A percentile compares a stretch with the other conserved stretches of the same genome.
Conservation (phyloP, 1,140 invertebrate genomes). For the Lineus longissimus region DNA sequence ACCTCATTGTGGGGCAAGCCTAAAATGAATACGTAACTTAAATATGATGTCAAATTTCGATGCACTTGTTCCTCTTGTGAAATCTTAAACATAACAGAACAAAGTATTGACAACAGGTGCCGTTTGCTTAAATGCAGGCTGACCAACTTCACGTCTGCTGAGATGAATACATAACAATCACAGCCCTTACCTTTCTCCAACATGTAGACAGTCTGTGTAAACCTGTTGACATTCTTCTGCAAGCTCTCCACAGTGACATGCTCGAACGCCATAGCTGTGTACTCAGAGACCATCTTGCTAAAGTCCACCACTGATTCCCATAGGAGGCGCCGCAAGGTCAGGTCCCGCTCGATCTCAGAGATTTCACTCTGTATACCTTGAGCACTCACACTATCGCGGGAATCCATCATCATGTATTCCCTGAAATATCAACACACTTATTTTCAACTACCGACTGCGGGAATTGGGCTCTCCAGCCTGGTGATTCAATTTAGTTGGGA, state of each 20-base stretch:
- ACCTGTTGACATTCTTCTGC: constrained; percentile 51
- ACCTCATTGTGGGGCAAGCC: constrained; percentile 70
- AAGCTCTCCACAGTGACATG: constrained; percentile 46
- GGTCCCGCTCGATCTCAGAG: constrained; percentile 49
- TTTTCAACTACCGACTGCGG: background rate
- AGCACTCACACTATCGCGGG: constrained; percentile 39
- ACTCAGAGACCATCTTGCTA: constrained; percentile 43
- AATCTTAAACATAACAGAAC: no score
- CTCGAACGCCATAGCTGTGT: constrained; percentile 48
- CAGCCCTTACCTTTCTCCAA: constrained; percentile 49
- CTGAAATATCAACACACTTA: constrained; percentile 19
- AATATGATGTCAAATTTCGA: no score
- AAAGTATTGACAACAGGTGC: no score
- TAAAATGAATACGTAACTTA: no score
- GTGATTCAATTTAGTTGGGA: background rate
- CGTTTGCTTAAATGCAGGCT: no score
- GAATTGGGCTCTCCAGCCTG: background rate
- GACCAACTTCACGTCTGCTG: no score
- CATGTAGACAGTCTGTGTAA: constrained; percentile 52
- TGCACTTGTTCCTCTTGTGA: no score
- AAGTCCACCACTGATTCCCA: constrained; percentile 52
- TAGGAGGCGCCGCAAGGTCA: constrained; percentile 46
- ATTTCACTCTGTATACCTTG: constrained; percentile 47
- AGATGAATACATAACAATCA: background rate
- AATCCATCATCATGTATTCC: constrained; percentile 37